A percentile compares a stretch with the other conserved stretches of the same genome.
phyloP scores from a whole-genome alignment of 2,113 vertebrate species.

The Phylloscopus whistleri region DNA sequence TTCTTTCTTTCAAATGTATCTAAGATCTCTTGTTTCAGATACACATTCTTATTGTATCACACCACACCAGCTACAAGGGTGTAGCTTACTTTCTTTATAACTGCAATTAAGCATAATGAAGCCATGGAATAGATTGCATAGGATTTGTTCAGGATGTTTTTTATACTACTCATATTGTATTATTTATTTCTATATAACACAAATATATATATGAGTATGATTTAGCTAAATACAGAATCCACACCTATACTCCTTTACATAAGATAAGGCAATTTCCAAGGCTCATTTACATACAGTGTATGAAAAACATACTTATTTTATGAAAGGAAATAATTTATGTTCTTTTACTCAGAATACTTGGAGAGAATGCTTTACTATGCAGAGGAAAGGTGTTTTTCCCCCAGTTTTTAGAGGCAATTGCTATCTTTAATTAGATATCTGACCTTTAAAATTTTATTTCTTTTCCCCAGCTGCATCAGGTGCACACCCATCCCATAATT shows the following conservation, averaged over 20 bases:
- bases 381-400: neutral
- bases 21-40: neutral
- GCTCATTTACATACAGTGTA: neutral
- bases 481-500: neutral
- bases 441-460: constrained; percentile 18
- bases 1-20: neutral
- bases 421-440: constrained; percentile 3
- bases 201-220: neutral
- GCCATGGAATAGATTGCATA: neutral
- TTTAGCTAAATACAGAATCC: neutral
- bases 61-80: neutral
- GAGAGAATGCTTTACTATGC: neutral
- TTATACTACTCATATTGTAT: neutral
- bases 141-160: neutral
- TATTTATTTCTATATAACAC: neutral
- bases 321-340: neutral
- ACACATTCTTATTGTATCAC: neutral
- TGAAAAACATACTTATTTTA: neutral
- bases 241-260: neutral
- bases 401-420: neutral
- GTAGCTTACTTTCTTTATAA: neutral
- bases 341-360: neutral
- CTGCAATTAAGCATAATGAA: neutral
- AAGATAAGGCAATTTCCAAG: neutral
- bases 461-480: neutral